phyloP scores from a whole-genome alignment of 2,113 vertebrate species.

The Dicrurus megarhynchus region DNA sequence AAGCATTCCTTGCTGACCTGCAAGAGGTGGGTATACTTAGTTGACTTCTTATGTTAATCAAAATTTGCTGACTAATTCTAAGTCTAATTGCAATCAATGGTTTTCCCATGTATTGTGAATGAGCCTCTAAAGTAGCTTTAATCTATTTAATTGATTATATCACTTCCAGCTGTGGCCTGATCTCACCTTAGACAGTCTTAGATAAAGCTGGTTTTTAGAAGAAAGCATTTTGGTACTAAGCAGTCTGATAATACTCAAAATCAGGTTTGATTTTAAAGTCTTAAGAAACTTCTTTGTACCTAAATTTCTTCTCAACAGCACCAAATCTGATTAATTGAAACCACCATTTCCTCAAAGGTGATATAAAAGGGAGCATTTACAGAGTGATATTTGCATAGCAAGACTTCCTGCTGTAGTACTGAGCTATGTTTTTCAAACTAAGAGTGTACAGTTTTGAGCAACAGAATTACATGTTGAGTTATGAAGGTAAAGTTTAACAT shows the following conservation, averaged over 20 bases:
- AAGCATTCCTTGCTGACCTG: neutral
- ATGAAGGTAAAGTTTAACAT: constrained; percentile 33
- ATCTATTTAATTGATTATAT: neutral
- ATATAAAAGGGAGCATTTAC: neutral
- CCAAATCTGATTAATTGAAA: neutral
- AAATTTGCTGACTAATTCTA: neutral
- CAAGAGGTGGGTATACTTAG: neutral
- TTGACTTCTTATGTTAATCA: neutral
- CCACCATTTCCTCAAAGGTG: neutral
- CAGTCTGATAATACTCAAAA: neutral
- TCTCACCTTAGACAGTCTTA: neutral
- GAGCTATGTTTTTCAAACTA: neutral
- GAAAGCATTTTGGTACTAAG: neutral
- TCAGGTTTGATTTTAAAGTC: neutral
- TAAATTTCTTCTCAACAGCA: neutral
- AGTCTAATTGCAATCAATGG: neutral
- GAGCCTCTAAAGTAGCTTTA: neutral
- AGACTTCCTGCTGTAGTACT: neutral
- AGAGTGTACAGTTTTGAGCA: neutral
- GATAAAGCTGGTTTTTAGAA: neutral
- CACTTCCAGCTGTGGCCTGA: neutral
- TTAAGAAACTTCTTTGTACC: neutral
- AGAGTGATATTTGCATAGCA: neutral
- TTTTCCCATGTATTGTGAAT: neutral
- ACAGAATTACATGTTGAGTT: neutral